These are phyloP conservation scores for Neria commutata DNA, from an alignment of 2,888 invertebrate species.

Conservation along the genomic window DNA sequence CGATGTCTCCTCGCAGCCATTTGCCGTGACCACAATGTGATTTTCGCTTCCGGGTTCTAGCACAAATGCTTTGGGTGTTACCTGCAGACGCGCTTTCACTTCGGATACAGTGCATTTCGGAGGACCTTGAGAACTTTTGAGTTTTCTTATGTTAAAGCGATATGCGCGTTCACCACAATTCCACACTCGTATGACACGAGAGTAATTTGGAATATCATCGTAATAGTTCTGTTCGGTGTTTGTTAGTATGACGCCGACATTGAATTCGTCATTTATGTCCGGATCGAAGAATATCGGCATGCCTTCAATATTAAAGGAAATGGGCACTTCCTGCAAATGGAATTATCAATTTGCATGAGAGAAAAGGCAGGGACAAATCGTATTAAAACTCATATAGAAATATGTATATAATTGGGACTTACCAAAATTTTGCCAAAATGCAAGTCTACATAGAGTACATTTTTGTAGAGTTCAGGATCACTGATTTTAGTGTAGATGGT, in stretches of 20 bases:
- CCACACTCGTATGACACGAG: constrained; percentile 36
- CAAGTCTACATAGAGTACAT: constrained; percentile 41
- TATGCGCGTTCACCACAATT: constrained; percentile 49
- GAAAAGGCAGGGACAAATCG: background rate
- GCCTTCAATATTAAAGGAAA: constrained; percentile 47
- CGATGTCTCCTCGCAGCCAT: constrained; percentile 38
- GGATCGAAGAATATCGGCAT: constrained; percentile 51
- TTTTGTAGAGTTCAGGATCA: constrained; percentile 51
- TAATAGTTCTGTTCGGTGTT: constrained; percentile 36
- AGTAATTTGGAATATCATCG: constrained; percentile 29
- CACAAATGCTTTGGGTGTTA: constrained; percentile 40
- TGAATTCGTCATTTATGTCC: constrained; percentile 40
- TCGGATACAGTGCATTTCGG: constrained; percentile 21
- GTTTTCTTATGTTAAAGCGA: constrained; percentile 41
- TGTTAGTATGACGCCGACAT: constrained; percentile 44
- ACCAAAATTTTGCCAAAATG: constrained; percentile 40
- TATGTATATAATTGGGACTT: constrained; percentile 7
- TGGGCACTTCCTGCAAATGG: constrained; percentile 43
- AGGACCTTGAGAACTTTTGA: constrained; percentile 29
- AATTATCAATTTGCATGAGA: background rate
- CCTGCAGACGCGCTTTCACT: constrained; percentile 38
- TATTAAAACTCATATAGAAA: background rate
- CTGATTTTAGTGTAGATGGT: constrained; percentile 39
- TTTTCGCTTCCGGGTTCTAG: constrained; percentile 28
- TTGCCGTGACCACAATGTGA: constrained; percentile 35